These are phyloP conservation scores for Phalacrocorax carbo DNA, from an alignment of 2,113 vertebrate genomes.

Conservation along the genomic window DNA sequence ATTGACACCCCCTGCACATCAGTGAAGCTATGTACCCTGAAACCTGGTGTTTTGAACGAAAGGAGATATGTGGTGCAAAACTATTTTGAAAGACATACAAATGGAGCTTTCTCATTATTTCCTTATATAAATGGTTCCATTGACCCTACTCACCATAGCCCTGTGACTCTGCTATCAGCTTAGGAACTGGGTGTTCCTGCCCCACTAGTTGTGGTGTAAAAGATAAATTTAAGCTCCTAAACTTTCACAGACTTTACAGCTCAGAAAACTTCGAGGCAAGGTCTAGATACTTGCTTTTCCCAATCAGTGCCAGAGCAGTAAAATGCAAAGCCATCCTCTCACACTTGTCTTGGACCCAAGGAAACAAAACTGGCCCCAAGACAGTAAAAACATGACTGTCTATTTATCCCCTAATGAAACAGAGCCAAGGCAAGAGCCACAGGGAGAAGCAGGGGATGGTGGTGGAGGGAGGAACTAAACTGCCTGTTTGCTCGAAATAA, in stretches of 20 bases:
- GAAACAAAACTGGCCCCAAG: neutral
- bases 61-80: neutral
- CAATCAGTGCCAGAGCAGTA: neutral
- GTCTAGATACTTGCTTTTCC: neutral
- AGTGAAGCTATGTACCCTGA: neutral
- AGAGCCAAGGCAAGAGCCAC: neutral
- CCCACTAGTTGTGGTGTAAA: neutral
- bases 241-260: neutral
- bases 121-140: neutral
- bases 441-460: neutral
- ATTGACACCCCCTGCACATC: neutral
- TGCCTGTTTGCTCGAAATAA: slow-evolving; percentile 63
- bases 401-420: slow-evolving; percentile 39
- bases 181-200: neutral
- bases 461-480: slow-evolving; percentile 25
- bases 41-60: neutral
- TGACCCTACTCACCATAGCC: neutral
- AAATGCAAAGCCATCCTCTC: neutral
- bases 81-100: neutral
- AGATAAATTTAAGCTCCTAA: neutral
- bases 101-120: neutral
- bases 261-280: neutral
- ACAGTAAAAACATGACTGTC: neutral
- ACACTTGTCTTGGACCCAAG: neutral
- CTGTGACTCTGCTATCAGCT: neutral